Conservation (phyloP, 2,888 invertebrate species). For the Pristionchus entomophagus region DNA sequence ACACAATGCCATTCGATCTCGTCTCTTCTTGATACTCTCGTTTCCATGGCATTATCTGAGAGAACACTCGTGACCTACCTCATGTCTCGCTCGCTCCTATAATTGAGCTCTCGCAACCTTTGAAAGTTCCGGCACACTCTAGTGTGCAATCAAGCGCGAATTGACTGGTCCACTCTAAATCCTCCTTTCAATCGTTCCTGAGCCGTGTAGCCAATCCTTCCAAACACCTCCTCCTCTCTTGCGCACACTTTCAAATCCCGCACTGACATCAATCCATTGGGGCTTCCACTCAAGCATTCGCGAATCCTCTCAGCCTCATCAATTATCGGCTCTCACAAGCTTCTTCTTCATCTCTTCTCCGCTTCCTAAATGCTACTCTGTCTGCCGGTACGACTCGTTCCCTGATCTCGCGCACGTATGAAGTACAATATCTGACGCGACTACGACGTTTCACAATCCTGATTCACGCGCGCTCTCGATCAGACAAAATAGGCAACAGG, state of each 20-base stretch:
- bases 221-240: not conserved
- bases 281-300: not conserved
- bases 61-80: not conserved
- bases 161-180: not conserved
- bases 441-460: not conserved
- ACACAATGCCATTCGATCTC: too few relatives aligned
- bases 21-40: too few relatives aligned
- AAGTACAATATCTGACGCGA: not conserved
- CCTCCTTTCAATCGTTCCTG: not conserved
- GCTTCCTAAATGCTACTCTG: not conserved
- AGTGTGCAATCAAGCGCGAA: not conserved
- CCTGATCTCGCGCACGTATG: not conserved
- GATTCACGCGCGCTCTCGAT: not conserved
- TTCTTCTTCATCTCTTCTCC: too few relatives aligned
- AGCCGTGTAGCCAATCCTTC: not conserved
- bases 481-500: not conserved
- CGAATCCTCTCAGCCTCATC: slow-evolving; percentile 20
- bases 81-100: not conserved
- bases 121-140: slow-evolving; percentile 30
- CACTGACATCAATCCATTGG: not conserved
- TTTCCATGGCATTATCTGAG: too few relatives aligned
- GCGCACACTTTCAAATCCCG: not conserved
- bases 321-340: not conserved
- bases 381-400: not conserved
- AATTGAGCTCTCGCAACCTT: not conserved